Evolutionary conservation across 2,113 vertebrate genomes (phyloP).

Genomic region (Entelurus aequoreus): DNA sequence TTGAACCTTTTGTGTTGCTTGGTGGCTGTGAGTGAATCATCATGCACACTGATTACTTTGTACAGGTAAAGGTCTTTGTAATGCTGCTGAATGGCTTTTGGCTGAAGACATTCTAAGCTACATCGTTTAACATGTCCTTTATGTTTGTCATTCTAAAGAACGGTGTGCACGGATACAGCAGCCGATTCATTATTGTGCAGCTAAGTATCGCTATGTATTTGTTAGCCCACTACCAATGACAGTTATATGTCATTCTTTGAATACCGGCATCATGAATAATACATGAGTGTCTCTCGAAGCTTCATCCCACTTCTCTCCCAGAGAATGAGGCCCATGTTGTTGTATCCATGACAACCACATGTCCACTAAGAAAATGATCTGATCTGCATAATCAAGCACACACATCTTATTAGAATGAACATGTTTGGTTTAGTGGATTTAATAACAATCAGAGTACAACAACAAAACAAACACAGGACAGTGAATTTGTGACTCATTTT

Average conservation of each 20-base stretch:
- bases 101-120: no score
- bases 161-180: no score
- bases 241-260: not conserved
- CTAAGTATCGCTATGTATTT: no score
- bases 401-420: not conserved
- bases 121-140: no score
- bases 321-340: conserved; percentile 8
- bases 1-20: not conserved
- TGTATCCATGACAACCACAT: conserved; percentile 16
- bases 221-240: not conserved
- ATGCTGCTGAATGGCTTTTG: conserved; percentile 20
- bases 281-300: not conserved
- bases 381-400: conserved; percentile 13
- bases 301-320: conserved; percentile 11
- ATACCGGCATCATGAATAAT: not conserved
- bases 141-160: no score
- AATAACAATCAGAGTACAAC: not conserved
- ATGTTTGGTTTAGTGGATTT: not conserved
- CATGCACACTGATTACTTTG: conserved; percentile 26
- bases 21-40: conserved; percentile 6
- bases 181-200: no score
- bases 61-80: conserved; percentile 30
- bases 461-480: not conserved
- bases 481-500: no score
- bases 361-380: conserved; percentile 36